A percentile compares a stretch with the other conserved stretches of the same genome.
phyloP scores from a whole-genome alignment of 2,113 vertebrate species.

The Strigops habroptila region DNA sequence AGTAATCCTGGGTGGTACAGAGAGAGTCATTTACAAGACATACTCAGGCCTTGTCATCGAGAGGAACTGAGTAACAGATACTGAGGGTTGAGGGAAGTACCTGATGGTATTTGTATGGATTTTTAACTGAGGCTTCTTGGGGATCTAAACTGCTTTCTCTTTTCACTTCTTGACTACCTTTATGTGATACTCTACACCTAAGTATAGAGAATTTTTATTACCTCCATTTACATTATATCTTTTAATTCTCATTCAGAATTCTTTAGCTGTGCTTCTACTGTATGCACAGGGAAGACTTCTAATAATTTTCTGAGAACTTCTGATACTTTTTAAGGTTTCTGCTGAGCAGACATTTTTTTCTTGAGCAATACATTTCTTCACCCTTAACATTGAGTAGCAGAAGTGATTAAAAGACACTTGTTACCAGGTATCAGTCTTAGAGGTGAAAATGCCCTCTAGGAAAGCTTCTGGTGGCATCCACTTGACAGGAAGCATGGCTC shows the following conservation, averaged over 20 bases:
- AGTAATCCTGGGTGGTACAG: neutral
- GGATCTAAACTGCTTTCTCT: neutral
- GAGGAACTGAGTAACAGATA: neutral
- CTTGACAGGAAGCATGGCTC: constrained; percentile 89
- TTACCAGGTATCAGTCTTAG: constrained; percentile 95
- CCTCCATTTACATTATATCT: neutral
- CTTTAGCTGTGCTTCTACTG: neutral
- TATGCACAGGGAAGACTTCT: neutral
- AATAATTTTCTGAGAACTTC: neutral
- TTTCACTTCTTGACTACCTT: neutral
- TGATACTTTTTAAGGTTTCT: neutral
- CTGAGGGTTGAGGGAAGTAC: neutral
- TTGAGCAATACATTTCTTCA: neutral
- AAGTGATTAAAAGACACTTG: neutral
- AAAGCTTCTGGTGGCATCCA: constrained; percentile 95
- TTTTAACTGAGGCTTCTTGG: neutral
- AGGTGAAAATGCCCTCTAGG: constrained; percentile 92
- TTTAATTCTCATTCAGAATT: neutral
- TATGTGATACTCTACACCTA: neutral
- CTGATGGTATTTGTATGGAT: neutral
- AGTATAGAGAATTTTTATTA: neutral
- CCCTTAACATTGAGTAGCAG: neutral
- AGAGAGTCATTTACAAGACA: neutral
- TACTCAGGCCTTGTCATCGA: neutral
- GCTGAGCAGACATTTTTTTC: neutral